Base-by-base conservation (phyloP, 1,140 invertebrate species). In the Aphelenchoides besseyi region DNA sequence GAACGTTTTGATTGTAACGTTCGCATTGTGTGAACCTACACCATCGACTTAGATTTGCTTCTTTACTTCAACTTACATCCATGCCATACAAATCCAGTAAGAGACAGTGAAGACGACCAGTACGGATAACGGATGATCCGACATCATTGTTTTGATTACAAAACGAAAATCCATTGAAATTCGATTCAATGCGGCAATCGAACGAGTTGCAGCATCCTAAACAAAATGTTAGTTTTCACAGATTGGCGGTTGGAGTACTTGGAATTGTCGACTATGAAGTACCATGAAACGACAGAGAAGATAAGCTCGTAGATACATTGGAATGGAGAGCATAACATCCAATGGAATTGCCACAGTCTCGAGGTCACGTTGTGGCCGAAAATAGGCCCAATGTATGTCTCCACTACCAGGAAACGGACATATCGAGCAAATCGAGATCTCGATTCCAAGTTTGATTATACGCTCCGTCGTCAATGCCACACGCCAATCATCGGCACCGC, bases 231-330 rank as follows among this genome's bases (percentile, higher is more conserved):
- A 64, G 63, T 69, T 16, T 26, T 23, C 18, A 28, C 74, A 12
- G 9, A 5, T 30, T 3, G 26, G 52, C 3, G 28, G 32, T 36
- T 36, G 36, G n/a, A 18, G 28, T 68, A 84, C 81, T 69, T 84
- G 82, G 88, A 98, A 99, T 69, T 99, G 89, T 89, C 97, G 97
- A 86, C 93, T 95, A 88, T 99, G 97, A 78, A 99, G 89, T 78
- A 99, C 89, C 95, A 99, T 98, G 76, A 98, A 96, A 79, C 97
- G 90, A 87, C 95, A 97, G 86, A 99, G 97, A 85, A 99, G 90
- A 88, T 99, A 99, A 77, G 98, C 90, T 82, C 97, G 90, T 84
- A 98, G 90, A 89, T 98, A 99, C 97, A 98, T 99, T 78, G 96
- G 96, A 84, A 99, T 88, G 81, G 95, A 97, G 70, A 99, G 89